Percentiles rank a stretch among this genome's conserved stretches.
These are phyloP conservation scores for Stylophora pistillata DNA, from an alignment of 64 coral and sea anemone genomes.

Conservation along the genomic window DNA sequence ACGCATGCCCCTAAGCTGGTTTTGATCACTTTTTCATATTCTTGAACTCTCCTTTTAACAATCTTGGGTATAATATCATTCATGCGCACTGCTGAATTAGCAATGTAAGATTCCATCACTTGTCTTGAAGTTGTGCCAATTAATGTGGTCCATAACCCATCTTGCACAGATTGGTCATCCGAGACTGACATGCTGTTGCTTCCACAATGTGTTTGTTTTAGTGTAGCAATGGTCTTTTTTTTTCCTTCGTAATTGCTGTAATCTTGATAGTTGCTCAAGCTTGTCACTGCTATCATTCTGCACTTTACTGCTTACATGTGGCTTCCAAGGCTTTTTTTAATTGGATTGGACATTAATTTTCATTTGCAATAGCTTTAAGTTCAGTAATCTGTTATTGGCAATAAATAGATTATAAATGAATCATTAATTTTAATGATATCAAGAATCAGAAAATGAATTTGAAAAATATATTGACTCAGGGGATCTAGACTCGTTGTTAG, in stretches of 20 bases:
- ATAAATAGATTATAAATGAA: conserved; percentile 1
- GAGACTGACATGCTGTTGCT: conserved; percentile 12
- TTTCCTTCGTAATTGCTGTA: conserved; percentile 8
- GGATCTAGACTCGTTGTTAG: neutral
- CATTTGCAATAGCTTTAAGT: conserved; percentile 13
- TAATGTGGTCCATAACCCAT: conserved; percentile 67
- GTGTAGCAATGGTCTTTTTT: conserved; percentile 45
- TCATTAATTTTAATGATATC: neutral
- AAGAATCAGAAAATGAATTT: neutral
- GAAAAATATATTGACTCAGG: conserved; percentile 11
- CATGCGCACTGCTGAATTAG: conserved; percentile 28
- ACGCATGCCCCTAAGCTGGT: conserved; percentile 37
- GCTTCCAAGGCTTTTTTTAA: conserved; percentile 22
- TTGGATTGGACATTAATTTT: neutral
- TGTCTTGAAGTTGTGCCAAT: conserved; percentile 40
- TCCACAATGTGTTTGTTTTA: conserved; percentile 37
- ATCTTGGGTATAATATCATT: conserved; percentile 53
- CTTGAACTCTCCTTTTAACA: conserved; percentile 29
- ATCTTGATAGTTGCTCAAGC: conserved; percentile 35
- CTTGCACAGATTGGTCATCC: conserved; percentile 29
- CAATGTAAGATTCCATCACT: conserved; percentile 44
- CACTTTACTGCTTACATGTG: conserved; percentile 48
- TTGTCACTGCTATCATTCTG: conserved; percentile 42
- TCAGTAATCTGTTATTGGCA: conserved; percentile 34
- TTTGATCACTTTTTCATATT: conserved; percentile 35